Evolutionary conservation across 2,888 invertebrate species (phyloP).

Genomic region (Mimumesa dahlbomi): DNA sequence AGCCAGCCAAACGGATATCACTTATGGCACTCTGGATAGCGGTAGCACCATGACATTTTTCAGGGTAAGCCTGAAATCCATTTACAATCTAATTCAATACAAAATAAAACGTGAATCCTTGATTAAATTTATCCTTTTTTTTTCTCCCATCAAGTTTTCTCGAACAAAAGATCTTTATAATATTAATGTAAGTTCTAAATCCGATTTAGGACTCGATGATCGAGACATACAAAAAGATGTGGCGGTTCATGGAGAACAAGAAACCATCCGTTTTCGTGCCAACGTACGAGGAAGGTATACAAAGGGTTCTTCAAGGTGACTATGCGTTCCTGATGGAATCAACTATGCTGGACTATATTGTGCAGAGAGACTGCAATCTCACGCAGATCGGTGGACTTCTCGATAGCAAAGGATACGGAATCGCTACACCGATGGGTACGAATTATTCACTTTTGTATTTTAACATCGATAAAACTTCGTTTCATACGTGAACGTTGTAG

Average conservation of each 20-base stretch:
- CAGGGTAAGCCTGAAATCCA: no score
- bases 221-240: constrained; percentile 91
- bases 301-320: constrained; percentile 87
- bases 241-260: constrained; percentile 89
- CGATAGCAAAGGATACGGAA: constrained; percentile 90
- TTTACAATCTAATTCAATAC: no score
- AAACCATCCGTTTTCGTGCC: constrained; percentile 87
- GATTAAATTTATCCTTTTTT: no score
- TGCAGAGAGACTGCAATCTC: constrained; percentile 91
- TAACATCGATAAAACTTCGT: neutral
- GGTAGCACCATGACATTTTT: constrained; percentile 96
- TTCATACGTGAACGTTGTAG: no score
- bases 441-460: neutral
- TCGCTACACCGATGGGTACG: constrained; percentile 85
- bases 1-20: constrained; percentile 90
- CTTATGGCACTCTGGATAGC: constrained; percentile 90
- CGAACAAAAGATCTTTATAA: no score
- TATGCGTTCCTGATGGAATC: constrained; percentile 96
- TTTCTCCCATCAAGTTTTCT: no score
- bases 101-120: no score
- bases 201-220: constrained; percentile 93
- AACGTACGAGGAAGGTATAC: constrained; percentile 89
- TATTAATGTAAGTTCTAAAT: no score
- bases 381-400: constrained; percentile 93
- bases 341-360: constrained; percentile 91